These are phyloP conservation scores for Amphiura filiformis DNA, from an alignment of 35 echinoderm and acorn worm genomes.

Conservation along the genomic window DNA sequence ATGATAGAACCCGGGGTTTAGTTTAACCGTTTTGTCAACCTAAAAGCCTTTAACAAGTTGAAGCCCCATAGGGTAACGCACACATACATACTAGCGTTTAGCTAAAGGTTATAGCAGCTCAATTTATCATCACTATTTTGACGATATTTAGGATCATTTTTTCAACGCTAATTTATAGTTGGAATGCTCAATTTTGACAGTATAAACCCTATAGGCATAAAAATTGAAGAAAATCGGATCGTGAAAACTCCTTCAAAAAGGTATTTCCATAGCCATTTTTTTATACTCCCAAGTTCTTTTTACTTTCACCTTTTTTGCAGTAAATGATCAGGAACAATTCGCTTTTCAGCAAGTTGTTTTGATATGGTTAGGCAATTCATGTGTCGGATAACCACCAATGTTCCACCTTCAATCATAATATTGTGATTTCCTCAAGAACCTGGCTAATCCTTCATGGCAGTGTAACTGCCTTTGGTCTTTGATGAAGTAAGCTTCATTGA, in stretches of 20 bases:
- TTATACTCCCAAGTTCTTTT: slow-evolving; percentile 2
- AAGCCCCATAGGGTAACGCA: neutral
- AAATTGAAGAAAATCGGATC: slow-evolving; percentile 11
- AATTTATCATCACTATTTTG: neutral
- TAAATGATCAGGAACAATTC: neutral
- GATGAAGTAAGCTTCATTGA: neutral
- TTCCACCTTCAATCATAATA: slow-evolving; percentile 17
- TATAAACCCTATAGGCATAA: neutral
- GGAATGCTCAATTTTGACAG: neutral
- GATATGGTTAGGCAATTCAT: neutral
- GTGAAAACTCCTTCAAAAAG: neutral
- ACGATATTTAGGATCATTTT: neutral
- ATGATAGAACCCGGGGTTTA: neutral
- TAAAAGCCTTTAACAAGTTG: neutral
- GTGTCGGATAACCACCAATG: slow-evolving; percentile 24
- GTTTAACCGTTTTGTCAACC: neutral
- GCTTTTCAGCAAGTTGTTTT: slow-evolving; percentile 17
- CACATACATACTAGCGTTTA: neutral
- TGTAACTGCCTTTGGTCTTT: neutral
- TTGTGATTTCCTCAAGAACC: slow-evolving; percentile 38
- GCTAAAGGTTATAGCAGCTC: neutral
- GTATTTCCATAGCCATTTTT: neutral
- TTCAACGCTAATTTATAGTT: neutral
- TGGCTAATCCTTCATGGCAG: slow-evolving; percentile 15
- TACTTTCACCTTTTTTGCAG: slow-evolving; percentile 9